A percentile compares a stretch with the other conserved stretches of the same genome.
Evolutionary conservation across 35 echinoderm and acorn worm species (phyloP).

Genomic region (Apostichopus parvimensis): DNA sequence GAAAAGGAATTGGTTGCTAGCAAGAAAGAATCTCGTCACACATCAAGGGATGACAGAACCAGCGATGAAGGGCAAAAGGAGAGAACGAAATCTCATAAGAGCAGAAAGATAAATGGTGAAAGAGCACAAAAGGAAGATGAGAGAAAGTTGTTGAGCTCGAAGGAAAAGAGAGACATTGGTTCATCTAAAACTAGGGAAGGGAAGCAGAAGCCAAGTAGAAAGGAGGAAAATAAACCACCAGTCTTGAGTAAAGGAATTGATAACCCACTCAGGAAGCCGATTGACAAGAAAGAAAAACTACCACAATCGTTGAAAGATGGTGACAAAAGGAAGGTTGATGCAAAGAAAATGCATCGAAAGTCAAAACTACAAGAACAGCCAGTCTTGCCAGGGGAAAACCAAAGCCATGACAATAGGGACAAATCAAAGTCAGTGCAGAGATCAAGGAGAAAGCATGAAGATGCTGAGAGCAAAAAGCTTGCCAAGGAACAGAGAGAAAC

Average conservation of each 20-base stretch:
- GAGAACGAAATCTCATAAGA: not conserved
- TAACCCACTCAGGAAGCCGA: no score
- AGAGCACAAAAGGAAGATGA: not conserved
- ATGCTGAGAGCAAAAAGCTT: not conserved
- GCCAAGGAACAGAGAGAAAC: not conserved
- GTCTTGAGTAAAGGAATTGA: no score
- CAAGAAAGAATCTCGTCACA: not conserved
- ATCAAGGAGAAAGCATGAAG: not conserved
- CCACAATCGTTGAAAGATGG: not conserved
- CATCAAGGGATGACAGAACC: not conserved
- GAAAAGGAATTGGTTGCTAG: not conserved
- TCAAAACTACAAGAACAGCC: not conserved
- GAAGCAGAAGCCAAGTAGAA: not conserved
- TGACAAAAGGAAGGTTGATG: not conserved
- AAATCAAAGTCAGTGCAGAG: not conserved
- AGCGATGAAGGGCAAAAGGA: not conserved
- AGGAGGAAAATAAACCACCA: not conserved
- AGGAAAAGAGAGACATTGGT: not conserved
- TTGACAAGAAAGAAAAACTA: no score
- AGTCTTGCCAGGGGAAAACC: constrained; percentile 17
- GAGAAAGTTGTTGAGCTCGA: not conserved
- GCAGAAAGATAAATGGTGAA: not conserved
- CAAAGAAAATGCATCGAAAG: not conserved
- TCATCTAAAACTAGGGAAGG: not conserved
- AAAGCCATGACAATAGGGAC: not conserved